phyloP scores from a whole-genome alignment of 2,888 invertebrate species.

The Noctua comes region DNA sequence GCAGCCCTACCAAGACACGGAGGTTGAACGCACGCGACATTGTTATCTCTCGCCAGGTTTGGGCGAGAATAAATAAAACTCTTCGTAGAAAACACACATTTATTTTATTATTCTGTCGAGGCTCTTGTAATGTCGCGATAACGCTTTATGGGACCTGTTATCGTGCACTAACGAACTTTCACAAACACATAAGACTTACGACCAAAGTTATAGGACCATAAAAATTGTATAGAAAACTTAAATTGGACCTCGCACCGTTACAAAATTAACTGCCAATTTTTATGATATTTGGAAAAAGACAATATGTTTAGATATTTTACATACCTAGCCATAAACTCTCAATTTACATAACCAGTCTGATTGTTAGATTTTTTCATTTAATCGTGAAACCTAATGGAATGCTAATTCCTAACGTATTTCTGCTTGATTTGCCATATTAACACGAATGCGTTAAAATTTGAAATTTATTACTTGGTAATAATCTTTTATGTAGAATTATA shows the following conservation, averaged over 20 bases:
- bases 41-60: conserved; percentile 87
- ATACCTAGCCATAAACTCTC: conserved; percentile 51
- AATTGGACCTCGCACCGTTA: conserved; percentile 36
- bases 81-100: conserved; percentile 88
- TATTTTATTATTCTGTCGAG: conserved; percentile 87
- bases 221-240: conserved; percentile 37
- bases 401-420: conserved; percentile 61
- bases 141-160: conserved; percentile 87
- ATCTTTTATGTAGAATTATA: conserved; percentile 70
- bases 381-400: conserved; percentile 71
- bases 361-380: conserved; percentile 62
- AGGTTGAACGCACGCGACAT: conserved; percentile 86
- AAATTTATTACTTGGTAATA: conserved; percentile 73
- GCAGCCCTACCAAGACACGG: conserved; percentile 66
- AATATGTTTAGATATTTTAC: conserved; percentile 53
- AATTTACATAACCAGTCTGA: conserved; percentile 77
- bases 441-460: conserved; percentile 80
- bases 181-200: conserved; percentile 49
- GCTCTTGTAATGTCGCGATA: conserved; percentile 83
- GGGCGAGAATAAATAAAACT: conserved; percentile 87
- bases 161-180: conserved; percentile 84
- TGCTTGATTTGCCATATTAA: conserved; percentile 74
- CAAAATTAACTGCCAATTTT: conserved; percentile 47
- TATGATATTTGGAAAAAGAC: conserved; percentile 46
- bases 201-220: conserved; percentile 48